A percentile compares a stretch with the other conserved stretches of the same genome.
Conservation (phyloP, 1,140 invertebrate species). For the Drosophila lowei region DNA sequence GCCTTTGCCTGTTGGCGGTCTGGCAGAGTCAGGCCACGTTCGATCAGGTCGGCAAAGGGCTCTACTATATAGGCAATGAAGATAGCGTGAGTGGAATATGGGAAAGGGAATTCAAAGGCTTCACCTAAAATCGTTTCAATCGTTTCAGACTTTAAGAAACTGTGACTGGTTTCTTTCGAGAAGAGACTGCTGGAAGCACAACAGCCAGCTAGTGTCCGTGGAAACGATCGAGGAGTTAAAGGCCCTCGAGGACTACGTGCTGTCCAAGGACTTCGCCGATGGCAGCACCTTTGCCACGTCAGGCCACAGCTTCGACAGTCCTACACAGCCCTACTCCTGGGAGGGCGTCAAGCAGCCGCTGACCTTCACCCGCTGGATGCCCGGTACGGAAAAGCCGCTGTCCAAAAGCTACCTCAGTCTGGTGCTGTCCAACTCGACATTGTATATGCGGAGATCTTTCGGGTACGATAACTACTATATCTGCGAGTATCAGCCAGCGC, state of each 20-base stretch:
- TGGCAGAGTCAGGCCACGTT: neutral
- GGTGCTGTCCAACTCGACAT: constrained; percentile 10
- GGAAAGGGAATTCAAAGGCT: neutral
- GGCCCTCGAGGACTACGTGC: constrained; percentile 27
- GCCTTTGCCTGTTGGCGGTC: neutral
- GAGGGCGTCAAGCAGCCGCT: neutral
- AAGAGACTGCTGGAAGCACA: constrained; percentile 11
- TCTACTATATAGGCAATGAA: constrained; percentile 31
- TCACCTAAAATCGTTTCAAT: neutral
- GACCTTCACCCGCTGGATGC: constrained; percentile 36
- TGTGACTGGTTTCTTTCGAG: constrained; percentile 50
- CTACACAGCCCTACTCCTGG: constrained; percentile 43
- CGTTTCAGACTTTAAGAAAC: neutral
- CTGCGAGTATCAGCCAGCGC: constrained; percentile 25
- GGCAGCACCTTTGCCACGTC: constrained; percentile 56
- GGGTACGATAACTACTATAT: constrained; percentile 47
- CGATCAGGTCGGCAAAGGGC: constrained; percentile 11
- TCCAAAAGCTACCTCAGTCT: constrained; percentile 28
- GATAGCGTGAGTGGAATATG: constrained; percentile 1
- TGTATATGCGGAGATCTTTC: constrained; percentile 41
- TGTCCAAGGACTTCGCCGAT: constrained; percentile 17
- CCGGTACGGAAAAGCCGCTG: neutral
- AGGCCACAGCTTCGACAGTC: constrained; percentile 30
- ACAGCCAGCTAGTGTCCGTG: constrained; percentile 30
- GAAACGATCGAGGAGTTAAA: constrained; percentile 11